phyloP scores from a whole-genome alignment of 1,140 invertebrate genomes.

The Magallana gigas region DNA sequence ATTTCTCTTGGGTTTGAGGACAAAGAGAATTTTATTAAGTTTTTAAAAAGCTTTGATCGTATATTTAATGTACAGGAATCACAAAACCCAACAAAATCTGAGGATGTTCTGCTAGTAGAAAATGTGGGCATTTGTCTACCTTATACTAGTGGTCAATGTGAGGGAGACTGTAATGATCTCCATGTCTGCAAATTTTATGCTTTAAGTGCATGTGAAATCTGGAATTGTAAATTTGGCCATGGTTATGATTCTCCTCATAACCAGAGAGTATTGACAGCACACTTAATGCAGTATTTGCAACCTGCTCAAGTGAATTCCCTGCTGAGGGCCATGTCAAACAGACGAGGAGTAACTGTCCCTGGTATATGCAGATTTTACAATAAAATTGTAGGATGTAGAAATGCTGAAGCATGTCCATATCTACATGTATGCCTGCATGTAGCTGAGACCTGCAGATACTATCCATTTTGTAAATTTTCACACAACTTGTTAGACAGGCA shows the following conservation, averaged over 20 bases:
- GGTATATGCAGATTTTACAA: slow-evolving; percentile 1
- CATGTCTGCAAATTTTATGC: slow-evolving; percentile 3
- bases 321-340: background rate
- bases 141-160: background rate
- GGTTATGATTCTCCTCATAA: slow-evolving; percentile 6
- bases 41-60: background rate
- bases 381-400: background rate
- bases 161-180: background rate
- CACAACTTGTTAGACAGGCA: slow-evolving; percentile 10
- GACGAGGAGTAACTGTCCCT: background rate
- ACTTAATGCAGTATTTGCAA: slow-evolving; percentile 13
- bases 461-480: slow-evolving; percentile 18
- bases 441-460: background rate
- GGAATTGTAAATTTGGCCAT: slow-evolving; percentile 19
- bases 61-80: background rate
- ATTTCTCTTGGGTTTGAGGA: background rate
- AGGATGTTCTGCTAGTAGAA: background rate
- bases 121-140: background rate
- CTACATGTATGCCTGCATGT: background rate
- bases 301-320: background rate
- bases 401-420: background rate
- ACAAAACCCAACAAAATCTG: background rate
- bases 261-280: background rate
- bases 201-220: slow-evolving; percentile 9
- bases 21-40: background rate